Evolutionary conservation across 2,888 invertebrate species (phyloP), one percentile per base, ranked within the genome.

Genomic region (Drosophila parthenogenetica): DNA sequence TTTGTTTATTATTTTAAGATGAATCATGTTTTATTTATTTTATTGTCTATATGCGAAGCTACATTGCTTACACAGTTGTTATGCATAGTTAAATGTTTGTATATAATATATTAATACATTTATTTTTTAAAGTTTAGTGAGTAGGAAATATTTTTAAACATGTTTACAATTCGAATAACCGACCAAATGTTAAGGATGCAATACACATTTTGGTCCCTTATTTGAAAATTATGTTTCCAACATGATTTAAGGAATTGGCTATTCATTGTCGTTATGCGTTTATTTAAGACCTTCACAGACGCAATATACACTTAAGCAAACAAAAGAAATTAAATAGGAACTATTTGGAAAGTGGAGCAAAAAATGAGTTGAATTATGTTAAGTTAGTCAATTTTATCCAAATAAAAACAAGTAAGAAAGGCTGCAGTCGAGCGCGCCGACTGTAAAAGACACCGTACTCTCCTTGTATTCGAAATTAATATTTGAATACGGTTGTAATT

Each of bases 161-260:
- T 43, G 49, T 54, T 62, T 59, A 54, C 39, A 57, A 54, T 40
- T 50, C 57, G 46, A 37, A 83, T 77, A 87, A 61, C 87, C 87
- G 40, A 77, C 69, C 73, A 79, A 83, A 63, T 68, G 46, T 60
- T 25, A 43, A 32, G 32, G 35, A 83, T 68, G 69, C 66, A n/a
- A n/a, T n/a, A n/a, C n/a, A n/a, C n/a, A 49, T 65, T 53, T 54
- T 70, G 51, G 68, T 74, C n/a, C 16, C 45, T 53, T 65, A 60
- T 61, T 39, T 25, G 53, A 39, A 22, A 19, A 51, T 42, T 40
- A 59, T 76, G 79, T 82, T 66, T 73, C 68, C 74, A 84, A 70
- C 83, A 72, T 78, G 53, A n/a, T n/a, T n/a, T 75, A 50, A n/a
- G 4, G 8, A 16, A 17, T 64, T 78, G 70, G 62, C 48, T 25